phyloP scores from a whole-genome alignment of 2,888 invertebrate genomes.

The Amphipoea oculea region DNA sequence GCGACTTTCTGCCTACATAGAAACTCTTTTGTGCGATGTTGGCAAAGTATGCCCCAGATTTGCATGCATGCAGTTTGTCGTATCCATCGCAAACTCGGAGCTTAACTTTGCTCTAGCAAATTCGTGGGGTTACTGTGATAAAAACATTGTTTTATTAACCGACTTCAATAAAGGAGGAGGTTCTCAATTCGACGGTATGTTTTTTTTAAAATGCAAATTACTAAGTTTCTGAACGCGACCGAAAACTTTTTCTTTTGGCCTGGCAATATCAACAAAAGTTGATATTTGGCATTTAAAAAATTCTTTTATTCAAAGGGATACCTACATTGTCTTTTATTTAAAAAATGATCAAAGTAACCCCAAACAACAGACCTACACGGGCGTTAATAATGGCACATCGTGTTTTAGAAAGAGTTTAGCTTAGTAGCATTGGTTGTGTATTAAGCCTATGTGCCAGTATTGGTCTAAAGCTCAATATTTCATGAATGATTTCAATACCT shows the following conservation, averaged over 20 bases:
- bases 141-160: not conserved
- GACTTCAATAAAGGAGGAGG: no score
- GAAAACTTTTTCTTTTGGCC: not conserved
- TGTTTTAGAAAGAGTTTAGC: not conserved
- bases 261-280: not conserved
- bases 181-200: no score
- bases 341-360: not conserved
- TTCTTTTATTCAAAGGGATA: not conserved
- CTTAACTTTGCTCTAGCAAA: not conserved
- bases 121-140: not conserved
- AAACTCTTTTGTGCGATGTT: not conserved
- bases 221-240: not conserved
- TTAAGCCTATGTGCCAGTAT: no score
- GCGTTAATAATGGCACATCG: not conserved
- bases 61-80: not conserved
- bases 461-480: not conserved
- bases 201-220: not conserved
- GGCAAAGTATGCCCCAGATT: slow-evolving; percentile 3
- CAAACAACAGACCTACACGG: not conserved
- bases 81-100: not conserved
- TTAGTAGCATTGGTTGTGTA: not conserved
- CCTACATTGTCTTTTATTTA: not conserved
- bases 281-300: not conserved
- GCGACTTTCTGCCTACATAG: not conserved
- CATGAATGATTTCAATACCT: not conserved